These are phyloP conservation scores for Gallinago stenura DNA, from an alignment of 2,797 vertebrate genomes.

Conservation along the genomic window DNA sequence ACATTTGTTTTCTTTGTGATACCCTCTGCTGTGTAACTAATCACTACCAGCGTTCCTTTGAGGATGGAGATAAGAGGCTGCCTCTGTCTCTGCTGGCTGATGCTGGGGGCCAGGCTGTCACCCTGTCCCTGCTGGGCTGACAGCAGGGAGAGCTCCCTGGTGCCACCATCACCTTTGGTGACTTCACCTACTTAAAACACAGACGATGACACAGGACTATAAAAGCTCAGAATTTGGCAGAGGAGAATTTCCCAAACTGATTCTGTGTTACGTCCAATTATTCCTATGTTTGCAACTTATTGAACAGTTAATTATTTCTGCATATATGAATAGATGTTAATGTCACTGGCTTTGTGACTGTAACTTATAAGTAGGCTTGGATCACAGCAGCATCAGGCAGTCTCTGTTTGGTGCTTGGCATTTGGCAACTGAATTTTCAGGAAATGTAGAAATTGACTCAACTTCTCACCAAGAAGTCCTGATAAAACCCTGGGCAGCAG, in stretches of 20 bases:
- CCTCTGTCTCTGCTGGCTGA: background rate
- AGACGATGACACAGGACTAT: background rate
- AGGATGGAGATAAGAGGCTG: slow-evolving; percentile 5
- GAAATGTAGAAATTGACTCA: background rate
- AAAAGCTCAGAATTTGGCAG: background rate
- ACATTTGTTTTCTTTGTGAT: slow-evolving; percentile 42
- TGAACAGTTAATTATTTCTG: background rate
- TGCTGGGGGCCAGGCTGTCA: background rate
- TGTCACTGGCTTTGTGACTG: slow-evolving; percentile 2
- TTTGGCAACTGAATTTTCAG: background rate
- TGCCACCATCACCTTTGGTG: background rate
- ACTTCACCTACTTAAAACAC: background rate
- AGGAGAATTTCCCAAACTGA: background rate
- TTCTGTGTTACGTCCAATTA: background rate
- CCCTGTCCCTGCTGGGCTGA: background rate
- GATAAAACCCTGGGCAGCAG: background rate
- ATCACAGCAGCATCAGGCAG: background rate
- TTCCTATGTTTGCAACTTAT: background rate
- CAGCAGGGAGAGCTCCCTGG: background rate
- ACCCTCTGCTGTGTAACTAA: background rate
- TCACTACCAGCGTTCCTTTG: background rate
- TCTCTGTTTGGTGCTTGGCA: background rate
- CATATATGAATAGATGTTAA: background rate
- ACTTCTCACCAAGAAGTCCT: background rate
- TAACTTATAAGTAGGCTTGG: background rate